Evolutionary conservation across 2,113 vertebrate species (phyloP).

Genomic region (Merops nubicus): DNA sequence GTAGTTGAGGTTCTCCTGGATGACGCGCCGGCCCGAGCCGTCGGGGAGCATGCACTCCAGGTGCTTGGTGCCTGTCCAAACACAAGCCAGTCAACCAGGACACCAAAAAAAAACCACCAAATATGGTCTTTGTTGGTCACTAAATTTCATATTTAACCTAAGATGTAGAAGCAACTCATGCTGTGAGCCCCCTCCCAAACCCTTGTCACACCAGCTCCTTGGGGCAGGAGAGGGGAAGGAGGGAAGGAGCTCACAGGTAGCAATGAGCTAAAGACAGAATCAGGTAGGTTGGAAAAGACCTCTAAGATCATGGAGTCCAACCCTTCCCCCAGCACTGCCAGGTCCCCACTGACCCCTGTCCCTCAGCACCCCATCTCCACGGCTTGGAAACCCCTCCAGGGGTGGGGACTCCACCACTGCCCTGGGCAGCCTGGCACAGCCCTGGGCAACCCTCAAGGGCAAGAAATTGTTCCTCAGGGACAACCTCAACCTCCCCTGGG

Average conservation of each 20-base stretch:
- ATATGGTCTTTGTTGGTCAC: fast-evolving
- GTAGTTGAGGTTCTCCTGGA: slow-evolving; percentile 90
- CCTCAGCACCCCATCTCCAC: neutral
- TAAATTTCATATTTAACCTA: neutral
- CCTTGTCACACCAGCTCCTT: neutral
- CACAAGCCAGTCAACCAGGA: neutral
- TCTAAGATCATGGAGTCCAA: neutral
- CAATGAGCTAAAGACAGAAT: neutral
- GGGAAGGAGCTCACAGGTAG: neutral
- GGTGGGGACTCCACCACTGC: neutral
- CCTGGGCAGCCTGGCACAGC: neutral
- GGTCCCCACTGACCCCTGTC: neutral
- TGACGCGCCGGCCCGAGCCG: slow-evolving; percentile 81
- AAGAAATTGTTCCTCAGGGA: neutral
- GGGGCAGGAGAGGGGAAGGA: neutral
- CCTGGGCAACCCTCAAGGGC: neutral
- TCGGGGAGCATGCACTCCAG: slow-evolving; percentile 88
- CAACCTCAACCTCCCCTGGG: neutral
- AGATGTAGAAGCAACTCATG: neutral
- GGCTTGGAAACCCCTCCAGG: neutral
- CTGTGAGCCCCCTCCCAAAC: fast-evolving
- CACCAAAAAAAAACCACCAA: neutral
- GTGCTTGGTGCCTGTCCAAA: slow-evolving; percentile 88
- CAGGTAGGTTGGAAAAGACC: neutral
- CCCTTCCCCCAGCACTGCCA: neutral